These are phyloP conservation scores for Heliopora coerulea DNA, from an alignment of 92 coral and sea anemone genomes.

Conservation along the genomic window DNA sequence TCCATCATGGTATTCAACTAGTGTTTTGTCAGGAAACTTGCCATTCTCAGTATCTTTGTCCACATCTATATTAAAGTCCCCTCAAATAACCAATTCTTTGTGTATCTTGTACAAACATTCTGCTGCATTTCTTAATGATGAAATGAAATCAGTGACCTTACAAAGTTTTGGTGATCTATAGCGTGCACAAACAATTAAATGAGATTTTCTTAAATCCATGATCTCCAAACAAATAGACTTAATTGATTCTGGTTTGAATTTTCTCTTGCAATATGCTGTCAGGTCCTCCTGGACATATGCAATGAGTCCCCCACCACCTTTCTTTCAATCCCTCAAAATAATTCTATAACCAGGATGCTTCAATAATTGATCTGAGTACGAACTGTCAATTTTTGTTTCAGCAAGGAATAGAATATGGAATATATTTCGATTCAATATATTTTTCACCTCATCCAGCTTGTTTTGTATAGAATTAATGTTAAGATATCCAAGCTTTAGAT, in stretches of 20 bases:
- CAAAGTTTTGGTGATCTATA: constrained; percentile 51
- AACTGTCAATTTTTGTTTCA: constrained; percentile 46
- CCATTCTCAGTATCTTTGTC: neutral
- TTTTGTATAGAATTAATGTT: constrained; percentile 48
- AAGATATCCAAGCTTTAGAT: constrained; percentile 43
- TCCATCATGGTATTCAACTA: constrained; percentile 30
- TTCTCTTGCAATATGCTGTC: constrained; percentile 22
- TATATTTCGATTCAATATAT: constrained; percentile 47
- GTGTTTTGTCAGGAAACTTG: neutral
- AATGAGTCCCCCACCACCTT: constrained; percentile 45
- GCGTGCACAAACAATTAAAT: constrained; percentile 57
- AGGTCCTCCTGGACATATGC: constrained; percentile 44
- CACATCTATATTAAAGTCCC: constrained; percentile 62
- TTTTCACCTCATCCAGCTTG: constrained; percentile 9
- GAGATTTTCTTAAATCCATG: constrained; percentile 36
- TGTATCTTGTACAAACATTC: too few relatives aligned
- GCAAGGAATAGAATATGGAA: constrained; percentile 44
- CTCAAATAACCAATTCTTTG: too few relatives aligned
- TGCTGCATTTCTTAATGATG: constrained; percentile 32
- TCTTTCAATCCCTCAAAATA: constrained; percentile 36
- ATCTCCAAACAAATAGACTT: constrained; percentile 39
- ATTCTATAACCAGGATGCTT: constrained; percentile 41
- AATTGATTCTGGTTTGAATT: constrained; percentile 43
- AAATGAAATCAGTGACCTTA: constrained; percentile 53
- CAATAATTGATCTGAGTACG: constrained; percentile 18